A percentile compares a stretch with the other conserved stretches of the same genome.
Conservation (phyloP, 2,113 vertebrate species). For the Proterorhinus semilunaris region DNA sequence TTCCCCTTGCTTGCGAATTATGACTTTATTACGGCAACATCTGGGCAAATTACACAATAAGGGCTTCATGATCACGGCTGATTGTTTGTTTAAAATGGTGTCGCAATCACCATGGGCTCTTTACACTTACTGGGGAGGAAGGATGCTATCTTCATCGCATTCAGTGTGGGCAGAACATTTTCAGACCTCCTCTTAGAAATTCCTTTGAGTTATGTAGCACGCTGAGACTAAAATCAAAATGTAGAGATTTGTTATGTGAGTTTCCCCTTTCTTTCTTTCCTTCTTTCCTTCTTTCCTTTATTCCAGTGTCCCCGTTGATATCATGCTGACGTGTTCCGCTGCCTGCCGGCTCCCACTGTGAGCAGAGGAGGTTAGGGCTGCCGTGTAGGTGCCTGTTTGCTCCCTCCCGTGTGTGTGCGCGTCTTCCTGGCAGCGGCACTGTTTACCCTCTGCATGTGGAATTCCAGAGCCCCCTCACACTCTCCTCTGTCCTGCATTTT, state of each 20-base stretch:
- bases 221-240: too few relatives aligned
- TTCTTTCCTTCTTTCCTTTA: not conserved
- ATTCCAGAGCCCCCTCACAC: slow-evolving; percentile 87
- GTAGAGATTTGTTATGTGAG: not conserved
- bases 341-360: slow-evolving; percentile 17
- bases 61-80: slow-evolving; percentile 60
- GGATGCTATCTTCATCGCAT: not conserved
- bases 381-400: slow-evolving; percentile 75
- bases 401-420: slow-evolving; percentile 49
- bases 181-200: not conserved
- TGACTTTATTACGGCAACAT: slow-evolving; percentile 73
- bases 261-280: slow-evolving; percentile 7
- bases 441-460: slow-evolving; percentile 86
- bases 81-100: slow-evolving; percentile 65
- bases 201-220: not conserved
- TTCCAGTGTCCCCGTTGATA: slow-evolving; percentile 11
- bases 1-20: slow-evolving; percentile 72
- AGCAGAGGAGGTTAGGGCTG: slow-evolving; percentile 56
- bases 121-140: slow-evolving; percentile 25
- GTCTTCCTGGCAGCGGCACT: slow-evolving; percentile 81
- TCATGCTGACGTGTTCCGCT: slow-evolving; percentile 41
- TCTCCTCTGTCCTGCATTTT: slow-evolving; percentile 89
- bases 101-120: slow-evolving; percentile 37
- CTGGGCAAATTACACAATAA: slow-evolving; percentile 77
- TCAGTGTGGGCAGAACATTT: not conserved